Evolutionary conservation across 2,888 invertebrate genomes (phyloP).

Genomic region (Agrilus mali): DNA sequence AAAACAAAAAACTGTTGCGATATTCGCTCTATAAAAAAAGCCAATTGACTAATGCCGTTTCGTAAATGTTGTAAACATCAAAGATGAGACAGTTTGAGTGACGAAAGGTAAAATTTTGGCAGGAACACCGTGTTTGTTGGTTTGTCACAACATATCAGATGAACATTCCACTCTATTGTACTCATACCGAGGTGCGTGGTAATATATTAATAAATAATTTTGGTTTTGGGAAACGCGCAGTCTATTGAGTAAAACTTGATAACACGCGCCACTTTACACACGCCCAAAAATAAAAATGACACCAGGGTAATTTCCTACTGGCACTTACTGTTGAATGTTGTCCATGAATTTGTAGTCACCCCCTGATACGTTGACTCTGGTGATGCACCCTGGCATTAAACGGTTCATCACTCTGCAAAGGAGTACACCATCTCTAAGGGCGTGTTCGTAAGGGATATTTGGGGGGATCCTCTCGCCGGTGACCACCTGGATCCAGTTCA

Average conservation of each 20-base stretch:
- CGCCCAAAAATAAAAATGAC: too few relatives aligned
- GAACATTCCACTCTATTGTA: neutral
- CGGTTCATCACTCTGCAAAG: constrained; percentile 85
- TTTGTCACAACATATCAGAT: neutral
- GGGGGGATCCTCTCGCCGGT: constrained; percentile 66
- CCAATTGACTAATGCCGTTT: neutral
- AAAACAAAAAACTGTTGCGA: too few relatives aligned
- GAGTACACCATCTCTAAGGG: constrained; percentile 70
- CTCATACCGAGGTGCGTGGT: too few relatives aligned
- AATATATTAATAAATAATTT: too few relatives aligned
- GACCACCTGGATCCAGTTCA: constrained; percentile 75
- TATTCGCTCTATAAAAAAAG: neutral
- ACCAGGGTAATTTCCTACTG: too few relatives aligned
- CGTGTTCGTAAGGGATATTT: constrained; percentile 60
- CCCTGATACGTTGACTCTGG: constrained; percentile 71
- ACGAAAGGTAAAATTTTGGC: neutral
- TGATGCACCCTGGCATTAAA: constrained; percentile 70
- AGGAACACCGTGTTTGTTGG: neutral
- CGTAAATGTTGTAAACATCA: neutral
- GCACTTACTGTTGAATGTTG: constrained; percentile 76
- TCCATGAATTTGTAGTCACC: constrained; percentile 97
- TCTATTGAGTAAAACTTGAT: too few relatives aligned
- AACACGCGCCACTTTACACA: too few relatives aligned
- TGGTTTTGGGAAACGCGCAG: too few relatives aligned
- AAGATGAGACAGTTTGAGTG: neutral